Conservation (phyloP, 1,140 invertebrate genomes). For the Drosophila albomicans region DNA sequence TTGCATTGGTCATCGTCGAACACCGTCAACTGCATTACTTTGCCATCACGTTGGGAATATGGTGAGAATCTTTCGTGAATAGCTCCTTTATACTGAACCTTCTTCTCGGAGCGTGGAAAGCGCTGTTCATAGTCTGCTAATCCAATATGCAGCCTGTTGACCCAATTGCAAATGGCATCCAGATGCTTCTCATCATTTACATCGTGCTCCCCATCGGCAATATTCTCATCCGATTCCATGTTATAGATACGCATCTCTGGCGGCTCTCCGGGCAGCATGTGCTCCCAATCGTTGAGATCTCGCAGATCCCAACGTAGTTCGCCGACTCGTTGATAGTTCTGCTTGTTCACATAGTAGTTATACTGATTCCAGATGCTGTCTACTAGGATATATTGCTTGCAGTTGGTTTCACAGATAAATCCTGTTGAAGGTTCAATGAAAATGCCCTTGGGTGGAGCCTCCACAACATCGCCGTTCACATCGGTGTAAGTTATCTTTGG, state of each 20-base stretch:
- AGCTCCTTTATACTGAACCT: conserved; percentile 90
- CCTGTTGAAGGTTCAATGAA: conserved; percentile 95
- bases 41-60: conserved; percentile 88
- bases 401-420: conserved; percentile 86
- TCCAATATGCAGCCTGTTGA: conserved; percentile 89
- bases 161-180: conserved; percentile 92
- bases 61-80: conserved; percentile 91
- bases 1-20: conserved; percentile 90
- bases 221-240: conserved; percentile 83
- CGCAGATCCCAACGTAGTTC: conserved; percentile 87
- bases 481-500: conserved; percentile 61
- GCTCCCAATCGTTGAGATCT: conserved; percentile 88
- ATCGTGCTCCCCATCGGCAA: conserved; percentile 59
- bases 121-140: conserved; percentile 89
- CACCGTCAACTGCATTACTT: conserved; percentile 89
- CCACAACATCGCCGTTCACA: conserved; percentile 69
- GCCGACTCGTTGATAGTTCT: conserved; percentile 86
- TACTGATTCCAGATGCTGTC: conserved; percentile 94
- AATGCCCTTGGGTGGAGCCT: conserved; percentile 85
- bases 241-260: conserved; percentile 83
- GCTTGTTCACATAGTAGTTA: conserved; percentile 92
- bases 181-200: conserved; percentile 89
- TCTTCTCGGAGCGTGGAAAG: conserved; percentile 91
- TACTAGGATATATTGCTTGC: conserved; percentile 90
- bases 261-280: conserved; percentile 89